Evolutionary conservation across 2,113 vertebrate species (phyloP).

Genomic region (Microcebus tavaratra): DNA sequence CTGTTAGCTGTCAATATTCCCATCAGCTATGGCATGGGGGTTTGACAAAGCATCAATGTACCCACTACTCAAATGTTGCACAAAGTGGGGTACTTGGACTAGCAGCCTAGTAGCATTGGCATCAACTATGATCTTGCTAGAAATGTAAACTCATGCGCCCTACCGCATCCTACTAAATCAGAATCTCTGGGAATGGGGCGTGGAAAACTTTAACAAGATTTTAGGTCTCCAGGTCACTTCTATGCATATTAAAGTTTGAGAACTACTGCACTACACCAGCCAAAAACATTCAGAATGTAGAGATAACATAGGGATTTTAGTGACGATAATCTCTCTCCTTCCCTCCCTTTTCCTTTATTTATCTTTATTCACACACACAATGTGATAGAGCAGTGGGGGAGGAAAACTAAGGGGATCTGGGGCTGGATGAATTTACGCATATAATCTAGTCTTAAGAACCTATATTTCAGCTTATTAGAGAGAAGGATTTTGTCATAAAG

Average conservation of each 20-base stretch:
- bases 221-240: background rate
- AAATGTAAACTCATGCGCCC: background rate
- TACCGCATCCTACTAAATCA: background rate
- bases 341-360: background rate
- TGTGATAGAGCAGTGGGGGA: background rate
- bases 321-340: background rate
- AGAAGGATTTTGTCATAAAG: background rate
- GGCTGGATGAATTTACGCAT: background rate
- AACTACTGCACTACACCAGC: background rate
- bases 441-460: background rate
- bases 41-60: background rate
- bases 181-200: background rate
- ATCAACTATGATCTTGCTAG: background rate
- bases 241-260: background rate
- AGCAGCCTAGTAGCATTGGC: background rate
- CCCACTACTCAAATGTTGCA: background rate
- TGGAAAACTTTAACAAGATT: background rate
- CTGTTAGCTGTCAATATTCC: background rate
- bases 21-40: background rate
- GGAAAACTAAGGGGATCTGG: background rate
- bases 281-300: background rate
- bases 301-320: background rate
- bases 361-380: background rate
- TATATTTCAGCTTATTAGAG: background rate
- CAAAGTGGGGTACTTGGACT: background rate